Base-by-base conservation (phyloP, 1,140 invertebrate genomes). In the Zaprionus gabonicus region DNA sequence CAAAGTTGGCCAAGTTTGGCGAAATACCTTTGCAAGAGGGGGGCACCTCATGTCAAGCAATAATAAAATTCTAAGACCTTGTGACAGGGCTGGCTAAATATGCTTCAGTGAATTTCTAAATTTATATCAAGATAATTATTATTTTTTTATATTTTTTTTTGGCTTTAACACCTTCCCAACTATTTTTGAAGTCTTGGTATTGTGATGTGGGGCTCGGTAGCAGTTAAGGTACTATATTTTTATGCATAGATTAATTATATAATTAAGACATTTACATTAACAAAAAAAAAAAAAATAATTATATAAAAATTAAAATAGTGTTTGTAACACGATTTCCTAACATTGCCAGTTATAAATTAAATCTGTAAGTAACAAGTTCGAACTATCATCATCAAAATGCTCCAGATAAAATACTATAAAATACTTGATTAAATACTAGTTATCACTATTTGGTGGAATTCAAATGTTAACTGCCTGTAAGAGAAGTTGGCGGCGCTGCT, bases 21-120 rank as follows among this genome's bases (percentile, higher is more conserved):
- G 15, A 58, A 58, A 23, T 36, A 46, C n/a, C 41, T 46, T 17
- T 17, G 6, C n/a, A 7, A 7, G 41, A 7, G 41, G n/a, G 6
- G n/a, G n/a, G 41, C 36, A 38, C 36, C 12, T 46, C n/a, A 46
- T 46, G 41, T 46, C 41, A 46, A 46, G 41, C n/a, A 46, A 46
- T 46, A 17, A 46, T 17, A 46, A 46, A 46, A 46, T 17, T 46
- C n/a, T 46, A 9, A 46, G n/a, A 17, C 41, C 41, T 46, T 46
- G 9, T 46, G 41, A 44, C 41, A 17, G n/a, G 41, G 41, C 41
- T 17, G 41, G 41, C n/a, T 3, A 44, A 44, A 44, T 44, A 44
- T 44, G 41, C 6, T n/a, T 5, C 38, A n/a, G 38, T 41, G 15
- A 41, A 41, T 41, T 41, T 41, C n/a, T 41, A 34, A 34, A 34